Conservation (phyloP, 1,140 invertebrate species). For the Ceratina calcarata region DNA sequence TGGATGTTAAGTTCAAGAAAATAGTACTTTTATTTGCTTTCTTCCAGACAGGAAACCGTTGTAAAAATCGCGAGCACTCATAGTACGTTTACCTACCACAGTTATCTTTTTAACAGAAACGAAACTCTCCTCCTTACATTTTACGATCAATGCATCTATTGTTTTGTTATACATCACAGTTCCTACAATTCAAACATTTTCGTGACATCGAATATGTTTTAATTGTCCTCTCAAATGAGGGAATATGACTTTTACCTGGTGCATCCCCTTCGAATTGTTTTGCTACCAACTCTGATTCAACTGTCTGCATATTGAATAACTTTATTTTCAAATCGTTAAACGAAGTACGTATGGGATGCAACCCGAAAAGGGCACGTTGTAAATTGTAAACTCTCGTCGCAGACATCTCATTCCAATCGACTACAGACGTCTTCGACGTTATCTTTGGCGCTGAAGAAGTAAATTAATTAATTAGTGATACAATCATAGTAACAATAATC, state of each 20-base stretch:
- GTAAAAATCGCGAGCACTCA: constrained; percentile 85
- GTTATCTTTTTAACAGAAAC: constrained; percentile 82
- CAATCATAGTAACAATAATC: not conserved
- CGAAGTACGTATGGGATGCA: constrained; percentile 83
- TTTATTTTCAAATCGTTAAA: constrained; percentile 83
- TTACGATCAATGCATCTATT: constrained; percentile 80
- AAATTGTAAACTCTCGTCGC: constrained; percentile 84
- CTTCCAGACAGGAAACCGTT: constrained; percentile 84
- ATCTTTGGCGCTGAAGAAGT: constrained; percentile 85
- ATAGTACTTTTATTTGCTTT: constrained; percentile 56
- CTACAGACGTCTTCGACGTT: constrained; percentile 80
- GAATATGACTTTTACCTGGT: constrained; percentile 27
- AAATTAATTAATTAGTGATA: constrained; percentile 48
- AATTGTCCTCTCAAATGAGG: constrained; percentile 6
- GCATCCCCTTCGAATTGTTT: constrained; percentile 1
- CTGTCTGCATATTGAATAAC: constrained; percentile 81
- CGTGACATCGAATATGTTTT: constrained; percentile 13
- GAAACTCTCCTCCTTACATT: constrained; percentile 82
- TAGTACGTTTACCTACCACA: constrained; percentile 82
- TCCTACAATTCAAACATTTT: constrained; percentile 71
- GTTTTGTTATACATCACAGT: constrained; percentile 80
- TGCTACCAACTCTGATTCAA: constrained; percentile 32
- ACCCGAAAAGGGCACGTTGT: constrained; percentile 84
- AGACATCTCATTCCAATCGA: constrained; percentile 84
- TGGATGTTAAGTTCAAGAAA: constrained; percentile 19